Percentiles rank a stretch among this genome's conserved stretches.
phyloP scores from a whole-genome alignment of 2,888 invertebrate species.

The Sylvicola cinctus region DNA sequence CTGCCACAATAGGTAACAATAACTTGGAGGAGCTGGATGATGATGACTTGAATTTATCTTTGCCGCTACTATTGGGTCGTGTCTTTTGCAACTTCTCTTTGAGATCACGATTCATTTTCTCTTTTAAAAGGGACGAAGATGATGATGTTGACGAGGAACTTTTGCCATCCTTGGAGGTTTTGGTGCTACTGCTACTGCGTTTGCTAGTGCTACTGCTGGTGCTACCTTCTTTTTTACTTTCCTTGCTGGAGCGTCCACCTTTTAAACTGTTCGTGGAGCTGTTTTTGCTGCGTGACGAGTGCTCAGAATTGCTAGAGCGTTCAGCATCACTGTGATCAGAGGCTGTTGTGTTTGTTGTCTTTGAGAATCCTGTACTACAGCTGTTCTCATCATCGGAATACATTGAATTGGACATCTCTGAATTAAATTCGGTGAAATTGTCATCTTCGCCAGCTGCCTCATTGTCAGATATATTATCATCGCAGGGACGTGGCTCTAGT shows the following conservation, averaged over 20 bases:
- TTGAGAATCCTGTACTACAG: constrained; percentile 30
- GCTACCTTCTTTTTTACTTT: constrained; percentile 2
- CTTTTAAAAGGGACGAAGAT: constrained; percentile 13
- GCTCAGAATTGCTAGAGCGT: constrained; percentile 26
- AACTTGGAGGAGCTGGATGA: no score
- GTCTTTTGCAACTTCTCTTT: constrained; percentile 14
- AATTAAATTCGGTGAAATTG: constrained; percentile 19
- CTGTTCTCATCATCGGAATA: constrained; percentile 38
- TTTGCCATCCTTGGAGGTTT: constrained; percentile 10
- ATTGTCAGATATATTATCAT: constrained; percentile 40
- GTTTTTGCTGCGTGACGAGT: constrained; percentile 24
- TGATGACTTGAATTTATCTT: neutral
- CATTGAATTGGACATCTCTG: constrained; percentile 29
- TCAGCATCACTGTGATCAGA: constrained; percentile 32
- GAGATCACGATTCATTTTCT: constrained; percentile 20
- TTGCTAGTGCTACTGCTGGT: neutral
- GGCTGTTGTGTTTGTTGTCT: constrained; percentile 13
- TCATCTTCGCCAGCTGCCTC: constrained; percentile 27
- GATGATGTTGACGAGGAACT: constrained; percentile 12
- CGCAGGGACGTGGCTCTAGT: constrained; percentile 57
- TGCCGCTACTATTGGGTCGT: constrained; percentile 6
- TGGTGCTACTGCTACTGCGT: constrained; percentile 2
- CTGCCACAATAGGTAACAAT: constrained; percentile 17
- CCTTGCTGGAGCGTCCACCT: neutral
- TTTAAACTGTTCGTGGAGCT: neutral